phyloP scores from a whole-genome alignment of 2,888 invertebrate species.

The Drosophila tanythrix region DNA sequence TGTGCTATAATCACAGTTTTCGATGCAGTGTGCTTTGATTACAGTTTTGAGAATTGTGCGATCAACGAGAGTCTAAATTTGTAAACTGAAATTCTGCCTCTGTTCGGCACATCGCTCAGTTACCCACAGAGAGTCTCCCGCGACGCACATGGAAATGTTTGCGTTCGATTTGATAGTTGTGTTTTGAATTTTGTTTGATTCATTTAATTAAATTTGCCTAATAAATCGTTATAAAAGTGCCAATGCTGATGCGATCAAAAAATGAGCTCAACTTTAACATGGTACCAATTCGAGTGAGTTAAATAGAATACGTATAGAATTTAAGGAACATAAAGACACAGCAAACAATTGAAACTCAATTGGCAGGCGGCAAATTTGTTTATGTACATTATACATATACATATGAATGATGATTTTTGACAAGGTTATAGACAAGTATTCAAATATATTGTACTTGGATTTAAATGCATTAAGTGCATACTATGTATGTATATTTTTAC shows the following conservation, averaged over 20 bases:
- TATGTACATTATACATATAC: slow-evolving; percentile 6
- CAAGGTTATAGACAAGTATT: slow-evolving; percentile 18
- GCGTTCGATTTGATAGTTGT: slow-evolving; percentile 5
- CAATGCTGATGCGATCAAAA: slow-evolving; percentile 30
- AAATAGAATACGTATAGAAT: not conserved
- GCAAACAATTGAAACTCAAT: slow-evolving; percentile 33
- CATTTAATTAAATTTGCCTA: slow-evolving; percentile 23
- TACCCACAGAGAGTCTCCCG: slow-evolving; percentile 25
- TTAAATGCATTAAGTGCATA: slow-evolving; percentile 1
- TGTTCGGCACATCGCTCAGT: slow-evolving; percentile 35
- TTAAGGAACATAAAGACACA: slow-evolving; percentile 7
- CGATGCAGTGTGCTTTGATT: slow-evolving; percentile 1
- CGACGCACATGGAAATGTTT: slow-evolving; percentile 38
- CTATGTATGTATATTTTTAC: not conserved
- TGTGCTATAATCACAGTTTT: slow-evolving; percentile 16
- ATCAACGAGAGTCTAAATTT: slow-evolving; percentile 6
- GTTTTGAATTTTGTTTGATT: slow-evolving; percentile 15
- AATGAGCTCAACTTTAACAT: slow-evolving; percentile 33
- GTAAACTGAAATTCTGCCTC: slow-evolving; percentile 7
- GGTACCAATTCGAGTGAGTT: slow-evolving; percentile 54
- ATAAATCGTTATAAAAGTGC: slow-evolving; percentile 31
- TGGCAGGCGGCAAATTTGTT: slow-evolving; percentile 16
- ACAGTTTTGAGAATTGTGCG: slow-evolving; percentile 9
- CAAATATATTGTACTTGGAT: not conserved
- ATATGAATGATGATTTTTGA: slow-evolving; percentile 6